phyloP scores from a whole-genome alignment of 2,888 invertebrate species.

The Trichopoda pennipes region DNA sequence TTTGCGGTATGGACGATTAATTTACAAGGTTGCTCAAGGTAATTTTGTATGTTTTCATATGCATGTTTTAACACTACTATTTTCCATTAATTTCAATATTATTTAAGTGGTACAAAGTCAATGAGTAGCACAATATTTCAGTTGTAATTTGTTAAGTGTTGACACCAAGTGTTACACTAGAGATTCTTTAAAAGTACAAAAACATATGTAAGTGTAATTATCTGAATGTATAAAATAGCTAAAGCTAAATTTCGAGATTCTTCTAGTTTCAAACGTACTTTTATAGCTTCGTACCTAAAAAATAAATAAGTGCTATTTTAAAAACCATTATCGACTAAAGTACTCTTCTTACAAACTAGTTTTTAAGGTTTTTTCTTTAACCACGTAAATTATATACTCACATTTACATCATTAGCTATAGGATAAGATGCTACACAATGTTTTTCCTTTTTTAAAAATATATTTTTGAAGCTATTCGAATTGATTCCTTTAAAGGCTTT shows the following conservation, averaged over 20 bases:
- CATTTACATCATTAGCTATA: too few species aligned
- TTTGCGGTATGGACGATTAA: conserved; percentile 39
- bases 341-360: too few species aligned
- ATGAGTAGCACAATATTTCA: neutral
- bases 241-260: too few species aligned
- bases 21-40: neutral
- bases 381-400: too few species aligned
- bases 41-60: conserved; percentile 14
- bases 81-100: conserved; percentile 60
- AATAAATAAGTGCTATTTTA: too few species aligned
- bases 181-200: conserved; percentile 34
- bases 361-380: neutral
- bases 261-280: too few species aligned
- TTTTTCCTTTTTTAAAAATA: neutral
- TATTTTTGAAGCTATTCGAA: neutral
- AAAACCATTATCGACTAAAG: too few species aligned
- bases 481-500: conserved; percentile 1
- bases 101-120: conserved; percentile 48
- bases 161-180: conserved; percentile 60
- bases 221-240: too few species aligned
- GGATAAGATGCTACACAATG: too few species aligned
- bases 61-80: neutral
- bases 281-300: too few species aligned
- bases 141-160: conserved; percentile 51
- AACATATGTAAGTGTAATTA: neutral